Evolutionary conservation across 1,140 invertebrate genomes (phyloP), one percentile per base, ranked within the genome.

Genomic region (Leguminivora glycinivorella): DNA sequence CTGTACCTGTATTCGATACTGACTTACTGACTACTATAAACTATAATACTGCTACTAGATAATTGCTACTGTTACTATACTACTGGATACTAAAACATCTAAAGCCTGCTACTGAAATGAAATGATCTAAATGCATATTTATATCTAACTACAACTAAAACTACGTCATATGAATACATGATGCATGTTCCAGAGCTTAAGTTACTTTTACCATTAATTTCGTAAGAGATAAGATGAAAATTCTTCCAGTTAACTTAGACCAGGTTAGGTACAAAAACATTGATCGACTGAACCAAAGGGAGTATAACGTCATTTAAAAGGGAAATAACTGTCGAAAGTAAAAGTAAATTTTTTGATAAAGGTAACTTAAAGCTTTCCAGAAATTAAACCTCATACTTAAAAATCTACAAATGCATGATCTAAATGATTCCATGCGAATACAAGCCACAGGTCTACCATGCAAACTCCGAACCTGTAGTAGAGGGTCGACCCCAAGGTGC

Each of bases 381-480:
- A 0, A 38, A 3, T 38, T 9, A 38, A 38, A 12, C 34, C 34
- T 38, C 34, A 38, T 38, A 14, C 10, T 12, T 4, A 26, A 24
- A 47, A 26, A 22, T 47, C n/a, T 40, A 7, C 10, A 19, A 52
- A 47, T 17, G 17, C 43, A 47, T 47, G 4, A 17, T 47, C 43
- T 40, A 38, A n/a, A 68, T 40, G 12, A 47, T 47, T 34, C 43
- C 31, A 24, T 19, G 31, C 38, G 24, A 68, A 68, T 52, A 19
- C 67, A 29, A 25, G 58, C 26, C 14, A 60, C 43, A 25, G 22
- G 34, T 67, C 78, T 75, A 78, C 70, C 84, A 88, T 88, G 88
- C 86, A 83, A 17, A 52, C 5, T 19, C 80, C 89, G 83, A 91
- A 91, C 89, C 89, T 91, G 89, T 79, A 69, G 84, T 87, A 69